A percentile compares a stretch with the other conserved stretches of the same genome.
Evolutionary conservation across 1,140 invertebrate species (phyloP).

Genomic region (Drosophila novamexicana): DNA sequence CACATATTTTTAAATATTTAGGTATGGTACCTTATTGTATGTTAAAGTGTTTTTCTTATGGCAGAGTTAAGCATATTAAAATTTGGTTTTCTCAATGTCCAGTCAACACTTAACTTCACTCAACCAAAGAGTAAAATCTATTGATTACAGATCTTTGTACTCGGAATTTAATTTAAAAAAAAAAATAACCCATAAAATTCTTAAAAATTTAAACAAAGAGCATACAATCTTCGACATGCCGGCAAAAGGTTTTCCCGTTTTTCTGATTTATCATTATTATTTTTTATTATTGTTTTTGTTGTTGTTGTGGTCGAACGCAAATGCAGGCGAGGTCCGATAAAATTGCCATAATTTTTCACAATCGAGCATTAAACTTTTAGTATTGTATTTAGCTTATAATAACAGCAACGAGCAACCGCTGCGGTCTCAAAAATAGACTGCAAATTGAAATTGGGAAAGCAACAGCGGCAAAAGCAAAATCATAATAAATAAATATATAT

Average conservation of each 20-base stretch:
- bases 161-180: too few relatives aligned
- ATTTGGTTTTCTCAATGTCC: too few relatives aligned
- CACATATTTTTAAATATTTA: too few relatives aligned
- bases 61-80: too few relatives aligned
- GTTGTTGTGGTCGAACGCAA: slow-evolving; percentile 5
- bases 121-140: too few relatives aligned
- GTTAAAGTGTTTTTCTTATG: too few relatives aligned
- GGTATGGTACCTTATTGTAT: too few relatives aligned
- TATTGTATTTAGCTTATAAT: slow-evolving; percentile 33
- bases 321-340: slow-evolving; percentile 3
- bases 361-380: slow-evolving; percentile 36
- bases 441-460: slow-evolving; percentile 24
- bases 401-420: slow-evolving; percentile 3
- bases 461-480: slow-evolving; percentile 1
- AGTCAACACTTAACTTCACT: too few relatives aligned
- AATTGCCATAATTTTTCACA: slow-evolving; percentile 42
- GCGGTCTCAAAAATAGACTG: slow-evolving; percentile 50
- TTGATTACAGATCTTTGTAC: too few relatives aligned
- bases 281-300: slow-evolving; percentile 8
- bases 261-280: slow-evolving; percentile 15
- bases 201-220: background rate
- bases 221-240: background rate
- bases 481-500: slow-evolving; percentile 10
- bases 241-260: background rate
- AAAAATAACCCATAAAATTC: too few relatives aligned